Evolutionary conservation across 2,797 vertebrate species (phyloP), one percentile per base, ranked within the genome.

Genomic region (Onychomys leucogaster): DNA sequence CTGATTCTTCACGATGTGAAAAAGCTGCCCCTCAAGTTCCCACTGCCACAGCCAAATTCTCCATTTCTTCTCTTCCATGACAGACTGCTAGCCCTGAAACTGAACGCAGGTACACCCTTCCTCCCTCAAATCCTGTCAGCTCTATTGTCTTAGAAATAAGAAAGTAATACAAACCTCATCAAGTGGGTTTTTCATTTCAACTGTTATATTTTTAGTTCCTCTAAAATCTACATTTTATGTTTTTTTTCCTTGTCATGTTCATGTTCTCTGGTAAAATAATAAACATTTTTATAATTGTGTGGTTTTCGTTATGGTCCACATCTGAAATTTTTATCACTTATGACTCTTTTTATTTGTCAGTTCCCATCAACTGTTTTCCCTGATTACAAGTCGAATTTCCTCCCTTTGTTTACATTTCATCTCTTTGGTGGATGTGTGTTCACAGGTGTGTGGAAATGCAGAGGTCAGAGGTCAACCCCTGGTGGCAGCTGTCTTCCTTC

Each of bases 181-280:
- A 73, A 87, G 55, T 73, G 34, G 94, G 34, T 27, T 41, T 92
- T 78, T 88, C 43, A n/a, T 83, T 21, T 73, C 49, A 78, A 17
- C 29, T 43, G 69, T 89, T 84, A 0, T 43, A 41, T 61, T 69
- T 96, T 14, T 46, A 46, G 5, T 69, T 61, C 37, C 23, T 43
- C 32, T n/a, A 92, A 82, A 95, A 43, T 80, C 32, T 7, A 41
- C 77, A 73, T 82, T 85, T 92, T 16, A 32, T 43, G 10, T 27
- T n/a, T 61, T 77, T 77, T 94, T 95, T 84, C 27, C 77, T 91
- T 77, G 59, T 87, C 76, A 77, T 77, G 13, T 19, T 92, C 34
- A 78, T 52, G 12, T 49, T 84, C 78, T 71, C 52, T 29, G 76
- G 65, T 89, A 61, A 76, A 89, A 49, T 37, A 27, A 67, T 89